Evolutionary conservation across 2,113 vertebrate genomes (phyloP).

Genomic region (Dromiciops gliroides): DNA sequence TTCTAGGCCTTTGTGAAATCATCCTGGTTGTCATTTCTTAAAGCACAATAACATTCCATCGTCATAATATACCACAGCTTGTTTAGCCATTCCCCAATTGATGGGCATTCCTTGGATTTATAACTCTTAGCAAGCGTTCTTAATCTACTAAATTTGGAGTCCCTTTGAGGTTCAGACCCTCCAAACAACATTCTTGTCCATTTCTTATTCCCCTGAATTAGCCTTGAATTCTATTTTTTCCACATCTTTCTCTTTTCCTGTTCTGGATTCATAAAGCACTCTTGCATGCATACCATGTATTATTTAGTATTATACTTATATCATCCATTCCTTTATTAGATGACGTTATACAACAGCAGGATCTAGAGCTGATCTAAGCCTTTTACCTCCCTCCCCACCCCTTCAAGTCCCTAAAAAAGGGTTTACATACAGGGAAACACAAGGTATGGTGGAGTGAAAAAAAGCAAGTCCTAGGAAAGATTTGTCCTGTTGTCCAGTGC

Average conservation of each 20-base stretch:
- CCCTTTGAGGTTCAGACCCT: not conserved
- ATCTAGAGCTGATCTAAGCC: not conserved
- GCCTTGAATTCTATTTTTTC: not conserved
- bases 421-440: not conserved
- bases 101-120: too few relatives aligned
- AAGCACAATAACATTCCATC: too few relatives aligned
- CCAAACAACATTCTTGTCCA: not conserved
- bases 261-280: not conserved
- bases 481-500: constrained; percentile 32
- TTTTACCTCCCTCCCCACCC: not conserved
- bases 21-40: too few relatives aligned
- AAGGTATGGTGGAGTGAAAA: not conserved
- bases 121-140: too few relatives aligned
- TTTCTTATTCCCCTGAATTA: not conserved
- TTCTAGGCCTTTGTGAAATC: too few relatives aligned
- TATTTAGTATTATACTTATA: not conserved
- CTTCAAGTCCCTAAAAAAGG: not conserved
- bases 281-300: not conserved
- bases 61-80: too few relatives aligned
- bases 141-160: not conserved
- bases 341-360: not conserved
- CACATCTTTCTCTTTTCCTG: not conserved
- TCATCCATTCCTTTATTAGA: not conserved
- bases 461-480: constrained; percentile 32
- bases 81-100: too few relatives aligned